Conservation (phyloP, 2,113 vertebrate species). For the Sinocyclocheilus grahami region DNA sequence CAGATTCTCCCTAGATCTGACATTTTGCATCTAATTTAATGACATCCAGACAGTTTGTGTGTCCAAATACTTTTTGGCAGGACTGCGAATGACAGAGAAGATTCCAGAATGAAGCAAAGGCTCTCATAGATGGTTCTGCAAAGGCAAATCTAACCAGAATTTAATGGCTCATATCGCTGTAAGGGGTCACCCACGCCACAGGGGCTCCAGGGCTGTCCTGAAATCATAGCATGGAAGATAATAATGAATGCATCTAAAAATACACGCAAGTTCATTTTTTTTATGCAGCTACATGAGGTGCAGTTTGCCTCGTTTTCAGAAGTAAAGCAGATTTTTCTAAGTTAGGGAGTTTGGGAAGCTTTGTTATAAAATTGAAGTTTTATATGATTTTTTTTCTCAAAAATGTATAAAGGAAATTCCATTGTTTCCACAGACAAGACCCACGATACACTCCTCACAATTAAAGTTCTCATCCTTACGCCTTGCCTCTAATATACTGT, state of each 20-base stretch:
- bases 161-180: neutral
- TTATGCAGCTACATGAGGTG: neutral
- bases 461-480: neutral
- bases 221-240: constrained; percentile 23
- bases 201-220: neutral
- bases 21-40: neutral
- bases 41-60: neutral
- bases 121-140: neutral
- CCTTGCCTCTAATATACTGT: neutral
- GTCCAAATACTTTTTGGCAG: neutral
- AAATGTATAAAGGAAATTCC: too few species aligned
- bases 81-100: neutral
- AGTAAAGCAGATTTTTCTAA: neutral
- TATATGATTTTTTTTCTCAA: too few species aligned
- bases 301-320: neutral
- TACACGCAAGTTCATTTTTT: neutral
- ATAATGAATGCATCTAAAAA: constrained; percentile 13
- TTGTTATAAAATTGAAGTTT: neutral
- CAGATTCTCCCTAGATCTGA: neutral
- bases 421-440: too few species aligned
- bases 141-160: constrained; percentile 1
- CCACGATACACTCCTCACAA: neutral
- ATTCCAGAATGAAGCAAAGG: neutral
- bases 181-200: neutral
- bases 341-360: neutral